A percentile compares a stretch with the other conserved stretches of the same genome.
Conservation (phyloP, 2,888 invertebrate genomes). For the Sinohyriopsis cumingii region DNA sequence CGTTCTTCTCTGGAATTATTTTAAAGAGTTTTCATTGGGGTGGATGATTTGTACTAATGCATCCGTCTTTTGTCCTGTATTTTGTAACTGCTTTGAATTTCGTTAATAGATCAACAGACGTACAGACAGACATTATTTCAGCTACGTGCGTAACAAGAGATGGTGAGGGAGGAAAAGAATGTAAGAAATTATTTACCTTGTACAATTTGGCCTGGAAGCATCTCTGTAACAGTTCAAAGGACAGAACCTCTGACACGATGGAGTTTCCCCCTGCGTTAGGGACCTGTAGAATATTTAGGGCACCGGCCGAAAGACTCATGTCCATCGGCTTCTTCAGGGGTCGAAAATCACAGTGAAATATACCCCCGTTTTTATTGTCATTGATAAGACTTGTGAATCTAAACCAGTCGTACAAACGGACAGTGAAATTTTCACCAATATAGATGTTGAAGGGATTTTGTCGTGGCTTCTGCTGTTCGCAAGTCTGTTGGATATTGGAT, state of each 20-base stretch:
- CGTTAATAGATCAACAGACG: too few species aligned
- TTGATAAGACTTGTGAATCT: constrained; percentile 46
- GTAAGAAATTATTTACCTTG: constrained; percentile 43
- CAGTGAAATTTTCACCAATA: constrained; percentile 58
- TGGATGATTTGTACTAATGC: too few species aligned
- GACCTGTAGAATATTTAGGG: constrained; percentile 50
- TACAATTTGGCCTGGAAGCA: constrained; percentile 52
- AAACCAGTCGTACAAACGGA: constrained; percentile 50
- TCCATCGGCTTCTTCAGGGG: constrained; percentile 35
- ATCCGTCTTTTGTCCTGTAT: too few species aligned
- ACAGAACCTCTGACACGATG: constrained; percentile 65
- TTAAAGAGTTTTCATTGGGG: too few species aligned
- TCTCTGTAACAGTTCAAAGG: constrained; percentile 59
- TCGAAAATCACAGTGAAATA: constrained; percentile 54
- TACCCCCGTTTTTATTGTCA: constrained; percentile 44
- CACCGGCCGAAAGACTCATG: constrained; percentile 59
- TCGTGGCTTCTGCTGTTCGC: constrained; percentile 26
- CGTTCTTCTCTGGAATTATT: background rate
- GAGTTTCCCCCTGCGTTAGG: constrained; percentile 70
- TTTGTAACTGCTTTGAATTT: too few species aligned
- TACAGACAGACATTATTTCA: too few species aligned
- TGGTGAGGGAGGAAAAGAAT: constrained; percentile 12
- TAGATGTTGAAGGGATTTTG: constrained; percentile 40
- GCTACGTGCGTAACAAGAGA: background rate
- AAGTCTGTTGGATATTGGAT: constrained; percentile 6